Percentiles rank a stretch among this genome's conserved stretches.
phyloP scores from a whole-genome alignment of 1,140 invertebrate genomes.

The Ceratina australensis region DNA sequence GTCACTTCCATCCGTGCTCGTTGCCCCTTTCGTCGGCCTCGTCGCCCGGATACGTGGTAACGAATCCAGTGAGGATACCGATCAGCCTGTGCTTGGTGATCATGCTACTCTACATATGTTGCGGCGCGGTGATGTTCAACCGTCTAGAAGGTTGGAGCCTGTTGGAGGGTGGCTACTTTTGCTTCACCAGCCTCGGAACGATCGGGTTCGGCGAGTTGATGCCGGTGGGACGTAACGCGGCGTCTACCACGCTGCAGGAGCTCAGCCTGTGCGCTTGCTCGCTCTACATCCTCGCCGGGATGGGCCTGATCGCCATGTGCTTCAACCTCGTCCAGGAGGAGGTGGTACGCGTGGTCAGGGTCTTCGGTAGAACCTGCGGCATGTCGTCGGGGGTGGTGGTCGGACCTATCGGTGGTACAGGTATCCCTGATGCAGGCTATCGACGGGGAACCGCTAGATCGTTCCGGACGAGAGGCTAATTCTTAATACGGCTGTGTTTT shows the following conservation, averaged over 20 bases:
- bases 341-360: conserved; percentile 85
- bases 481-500: conserved; percentile 11
- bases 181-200: conserved; percentile 94
- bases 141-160: conserved; percentile 94
- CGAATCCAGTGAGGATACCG: conserved; percentile 85
- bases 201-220: conserved; percentile 94
- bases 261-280: conserved; percentile 89
- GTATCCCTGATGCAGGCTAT: conserved; percentile 69
- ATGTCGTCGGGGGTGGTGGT: conserved; percentile 73
- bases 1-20: conserved; percentile 72
- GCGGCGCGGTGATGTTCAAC: conserved; percentile 94
- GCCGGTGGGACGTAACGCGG: conserved; percentile 85
- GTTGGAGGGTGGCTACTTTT: conserved; percentile 94
- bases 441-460: conserved; percentile 54
- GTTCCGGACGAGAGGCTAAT: conserved; percentile 21
- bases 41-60: conserved; percentile 66
- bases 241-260: conserved; percentile 86
- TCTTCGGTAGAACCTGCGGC: conserved; percentile 79
- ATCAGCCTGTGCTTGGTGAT: conserved; percentile 93
- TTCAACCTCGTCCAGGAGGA: conserved; percentile 98
- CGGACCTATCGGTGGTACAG: conserved; percentile 75
- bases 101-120: conserved; percentile 93
- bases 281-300: conserved; percentile 94
- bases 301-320: conserved; percentile 97
- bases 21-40: conserved; percentile 69